Percentiles rank a stretch among this genome's conserved stretches.
Evolutionary conservation across 1,140 invertebrate genomes (phyloP).

Genomic region (Bombyx mori): ASM3026992v2 NC_085124.1:15727501-15728000

Average conservation of each 20-base stretch:
- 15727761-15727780: conserved; percentile 64
- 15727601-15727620: no score
- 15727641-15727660: no score
- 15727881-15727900: conserved; percentile 11
- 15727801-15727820: conserved; percentile 55
- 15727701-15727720: background rate
- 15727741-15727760: conserved; percentile 66
- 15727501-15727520: conserved; percentile 37
- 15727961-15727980: no score
- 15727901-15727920: background rate
- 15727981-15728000: no score
- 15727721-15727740: conserved; percentile 60
- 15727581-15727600: background rate
- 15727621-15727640: no score
- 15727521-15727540: conserved; percentile 26
- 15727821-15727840: conserved; percentile 46
- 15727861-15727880: no score
- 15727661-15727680: no score
- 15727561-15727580: conserved; percentile 25
- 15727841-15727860: conserved; percentile 47
- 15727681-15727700: no score
- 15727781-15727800: conserved; percentile 27
- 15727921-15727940: no score
- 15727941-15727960: no score
- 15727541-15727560: no score